Percentiles rank a stretch among this genome's conserved stretches.
Conservation (phyloP, 2,113 vertebrate species). For the Python bivittatus region DNA sequence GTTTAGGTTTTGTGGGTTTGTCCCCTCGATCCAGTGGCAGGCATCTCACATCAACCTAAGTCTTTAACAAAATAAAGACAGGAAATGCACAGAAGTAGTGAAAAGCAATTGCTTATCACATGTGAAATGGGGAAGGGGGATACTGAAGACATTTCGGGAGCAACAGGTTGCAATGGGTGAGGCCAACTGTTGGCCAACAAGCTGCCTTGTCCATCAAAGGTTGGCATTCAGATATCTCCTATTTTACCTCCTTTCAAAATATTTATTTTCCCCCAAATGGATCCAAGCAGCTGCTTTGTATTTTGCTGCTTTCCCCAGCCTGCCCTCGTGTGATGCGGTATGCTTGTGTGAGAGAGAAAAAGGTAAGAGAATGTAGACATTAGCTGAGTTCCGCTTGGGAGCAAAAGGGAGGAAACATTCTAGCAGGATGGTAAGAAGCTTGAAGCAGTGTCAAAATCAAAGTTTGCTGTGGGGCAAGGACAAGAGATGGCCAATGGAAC, state of each 20-base stretch:
- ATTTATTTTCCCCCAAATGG: not conserved
- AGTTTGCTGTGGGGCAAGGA: not conserved
- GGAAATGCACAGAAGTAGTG: not conserved
- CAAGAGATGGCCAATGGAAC: no score
- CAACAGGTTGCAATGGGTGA: not conserved
- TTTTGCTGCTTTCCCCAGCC: not conserved
- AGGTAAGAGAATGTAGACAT: not conserved
- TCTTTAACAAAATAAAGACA: no score
- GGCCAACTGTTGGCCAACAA: not conserved
- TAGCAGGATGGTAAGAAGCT: not conserved
- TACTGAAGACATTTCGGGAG: not conserved
- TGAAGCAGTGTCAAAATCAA: not conserved
- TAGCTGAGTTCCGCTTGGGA: not conserved
- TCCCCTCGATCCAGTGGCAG: no score
- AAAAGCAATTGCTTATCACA: no score
- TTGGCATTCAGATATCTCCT: not conserved
- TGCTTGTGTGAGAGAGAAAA: not conserved
- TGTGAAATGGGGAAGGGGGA: not conserved
- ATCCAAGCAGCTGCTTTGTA: no score
- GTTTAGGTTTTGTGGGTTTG: not conserved
- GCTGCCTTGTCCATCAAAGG: not conserved
- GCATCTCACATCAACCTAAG: no score
- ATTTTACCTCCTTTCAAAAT: not conserved
- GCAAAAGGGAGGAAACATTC: not conserved
- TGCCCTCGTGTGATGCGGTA: not conserved